Conservation (phyloP, 1,140 invertebrate species). For the Drosophila arizonae region DNA sequence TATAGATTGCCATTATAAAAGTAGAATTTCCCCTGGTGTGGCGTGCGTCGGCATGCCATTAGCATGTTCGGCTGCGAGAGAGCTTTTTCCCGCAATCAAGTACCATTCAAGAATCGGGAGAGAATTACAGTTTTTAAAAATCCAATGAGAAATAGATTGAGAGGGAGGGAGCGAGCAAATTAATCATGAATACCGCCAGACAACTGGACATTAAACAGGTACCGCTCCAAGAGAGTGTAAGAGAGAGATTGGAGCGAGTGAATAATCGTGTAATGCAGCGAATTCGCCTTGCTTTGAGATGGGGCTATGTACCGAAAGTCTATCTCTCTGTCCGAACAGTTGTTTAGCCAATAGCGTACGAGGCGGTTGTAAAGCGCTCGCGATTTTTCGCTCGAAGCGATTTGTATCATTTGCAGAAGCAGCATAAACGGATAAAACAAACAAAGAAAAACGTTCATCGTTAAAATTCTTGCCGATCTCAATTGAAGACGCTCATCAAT, state of each 20-base stretch:
- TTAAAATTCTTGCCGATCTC: constrained; percentile 32
- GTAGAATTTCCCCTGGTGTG: constrained; percentile 2
- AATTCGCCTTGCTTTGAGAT: constrained; percentile 34
- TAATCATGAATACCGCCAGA: background rate
- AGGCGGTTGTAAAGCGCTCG: constrained; percentile 51
- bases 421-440: constrained; percentile 23
- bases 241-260: background rate
- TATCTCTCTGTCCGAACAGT: constrained; percentile 37
- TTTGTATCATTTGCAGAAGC: constrained; percentile 21
- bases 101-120: no score
- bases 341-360: constrained; percentile 66
- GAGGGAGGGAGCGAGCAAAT: constrained; percentile 12
- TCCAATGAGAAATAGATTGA: no score
- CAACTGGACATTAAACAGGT: constrained; percentile 5
- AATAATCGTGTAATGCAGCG: background rate
- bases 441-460: constrained; percentile 55
- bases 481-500: constrained; percentile 32
- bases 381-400: constrained; percentile 40
- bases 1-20: constrained; percentile 16
- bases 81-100: background rate
- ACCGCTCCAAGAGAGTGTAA: background rate
- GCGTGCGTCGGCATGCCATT: constrained; percentile 11
- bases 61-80: constrained; percentile 37
- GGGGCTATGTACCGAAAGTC: constrained; percentile 4
- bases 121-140: no score